A percentile compares a stretch with the other conserved stretches of the same genome.
These are phyloP conservation scores for Microhierax caerulescens DNA, from an alignment of 2,797 vertebrate species.

Conservation along the genomic window DNA sequence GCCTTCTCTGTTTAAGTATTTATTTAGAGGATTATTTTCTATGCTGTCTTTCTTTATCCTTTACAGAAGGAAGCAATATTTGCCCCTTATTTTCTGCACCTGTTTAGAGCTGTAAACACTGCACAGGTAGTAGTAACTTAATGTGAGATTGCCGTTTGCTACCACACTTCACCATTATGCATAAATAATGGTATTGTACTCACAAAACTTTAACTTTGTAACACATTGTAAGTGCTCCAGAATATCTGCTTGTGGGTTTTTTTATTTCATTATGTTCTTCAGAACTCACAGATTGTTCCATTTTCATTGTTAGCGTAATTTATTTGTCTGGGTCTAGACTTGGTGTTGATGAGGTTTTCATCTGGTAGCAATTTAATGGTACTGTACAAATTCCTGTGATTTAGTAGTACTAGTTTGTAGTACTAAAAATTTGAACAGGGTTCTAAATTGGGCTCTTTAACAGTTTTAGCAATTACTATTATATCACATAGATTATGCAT, in stretches of 20 bases:
- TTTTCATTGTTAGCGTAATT: neutral
- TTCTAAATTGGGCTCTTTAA: neutral
- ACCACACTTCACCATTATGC: neutral
- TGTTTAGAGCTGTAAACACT: neutral
- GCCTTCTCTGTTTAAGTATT: neutral
- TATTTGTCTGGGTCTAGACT: neutral
- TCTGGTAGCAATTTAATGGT: neutral
- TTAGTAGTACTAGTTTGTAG: neutral
- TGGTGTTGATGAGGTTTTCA: neutral
- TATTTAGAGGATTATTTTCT: neutral
- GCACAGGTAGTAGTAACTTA: neutral
- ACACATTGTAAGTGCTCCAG: neutral
- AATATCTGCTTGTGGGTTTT: neutral
- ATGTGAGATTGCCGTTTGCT: neutral
- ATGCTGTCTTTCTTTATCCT: neutral
- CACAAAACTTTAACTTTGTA: neutral
- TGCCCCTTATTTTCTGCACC: neutral
- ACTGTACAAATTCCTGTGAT: neutral
- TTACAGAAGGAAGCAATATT: neutral
- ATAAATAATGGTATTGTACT: neutral
- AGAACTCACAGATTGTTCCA: neutral
- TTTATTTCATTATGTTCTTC: neutral
- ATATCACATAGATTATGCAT: neutral
- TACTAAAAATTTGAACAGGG: neutral
- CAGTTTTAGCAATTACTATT: neutral